These are phyloP conservation scores for Endotricha flammealis DNA, from an alignment of 2,888 invertebrate species.

Conservation along the genomic window DNA sequence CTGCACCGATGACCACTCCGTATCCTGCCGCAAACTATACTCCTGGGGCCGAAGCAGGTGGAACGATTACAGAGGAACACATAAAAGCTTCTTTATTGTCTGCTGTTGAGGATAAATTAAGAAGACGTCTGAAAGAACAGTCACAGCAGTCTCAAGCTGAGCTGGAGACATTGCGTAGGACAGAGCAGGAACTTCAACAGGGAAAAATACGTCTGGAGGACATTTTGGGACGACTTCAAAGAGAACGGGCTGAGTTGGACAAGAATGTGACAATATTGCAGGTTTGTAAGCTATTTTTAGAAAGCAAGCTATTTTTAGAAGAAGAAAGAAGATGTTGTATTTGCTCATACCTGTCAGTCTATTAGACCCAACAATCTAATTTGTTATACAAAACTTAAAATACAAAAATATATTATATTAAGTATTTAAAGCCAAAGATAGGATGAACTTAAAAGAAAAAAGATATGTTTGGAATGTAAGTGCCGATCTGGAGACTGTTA, in stretches of 20 bases:
- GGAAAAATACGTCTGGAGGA: slow-evolving; percentile 90
- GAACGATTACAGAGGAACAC: slow-evolving; percentile 97
- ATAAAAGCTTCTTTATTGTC: slow-evolving; percentile 95
- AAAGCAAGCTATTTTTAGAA: too few species aligned
- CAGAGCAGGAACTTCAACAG: slow-evolving; percentile 90
- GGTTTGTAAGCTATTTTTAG: too few species aligned
- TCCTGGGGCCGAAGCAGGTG: slow-evolving; percentile 70
- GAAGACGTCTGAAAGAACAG: slow-evolving; percentile 91
- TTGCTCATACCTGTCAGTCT: too few species aligned
- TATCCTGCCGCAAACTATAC: slow-evolving; percentile 46
- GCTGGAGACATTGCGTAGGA: slow-evolving; percentile 90
- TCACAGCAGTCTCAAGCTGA: slow-evolving; percentile 95
- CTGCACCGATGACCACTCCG: slow-evolving; percentile 39
- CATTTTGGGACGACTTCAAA: slow-evolving; percentile 86
- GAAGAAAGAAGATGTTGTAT: too few species aligned
- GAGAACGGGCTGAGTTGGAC: slow-evolving; percentile 88
- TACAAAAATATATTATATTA: too few species aligned
- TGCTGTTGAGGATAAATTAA: slow-evolving; percentile 96
- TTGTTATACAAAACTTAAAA: too few species aligned
- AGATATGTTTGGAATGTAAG: too few species aligned
- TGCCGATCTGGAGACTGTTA: too few species aligned
- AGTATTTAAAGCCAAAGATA: too few species aligned
- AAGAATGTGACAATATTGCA: slow-evolving; percentile 89
- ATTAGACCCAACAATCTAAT: too few species aligned
- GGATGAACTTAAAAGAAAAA: too few species aligned